Conservation (phyloP, 53 echinoderm and acorn worm species). For the Patiria pectinifera region DNA sequence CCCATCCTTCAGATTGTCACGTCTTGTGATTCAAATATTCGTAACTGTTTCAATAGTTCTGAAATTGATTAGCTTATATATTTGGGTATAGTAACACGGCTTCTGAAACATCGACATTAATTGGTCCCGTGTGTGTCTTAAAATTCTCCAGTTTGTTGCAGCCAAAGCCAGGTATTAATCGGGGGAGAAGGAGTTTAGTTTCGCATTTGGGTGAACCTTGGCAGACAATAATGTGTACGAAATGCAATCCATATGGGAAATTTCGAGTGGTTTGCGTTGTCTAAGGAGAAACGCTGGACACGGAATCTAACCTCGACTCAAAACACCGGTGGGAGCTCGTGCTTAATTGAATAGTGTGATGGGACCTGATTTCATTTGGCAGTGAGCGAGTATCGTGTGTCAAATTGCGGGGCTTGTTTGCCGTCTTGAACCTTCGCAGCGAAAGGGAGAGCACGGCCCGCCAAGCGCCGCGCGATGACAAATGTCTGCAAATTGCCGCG, state of each 20-base stretch:
- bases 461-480: not conserved
- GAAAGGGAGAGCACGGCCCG: not conserved
- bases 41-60: too few species aligned
- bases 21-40: too few species aligned
- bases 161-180: not conserved
- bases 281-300: not conserved
- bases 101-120: too few species aligned
- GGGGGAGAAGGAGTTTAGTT: not conserved
- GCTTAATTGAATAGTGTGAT: slow-evolving; percentile 38
- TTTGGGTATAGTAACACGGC: too few species aligned
- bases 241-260: not conserved
- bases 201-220: not conserved
- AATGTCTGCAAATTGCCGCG: not conserved
- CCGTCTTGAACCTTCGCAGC: not conserved
- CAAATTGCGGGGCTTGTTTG: not conserved
- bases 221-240: not conserved
- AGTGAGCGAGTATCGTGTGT: slow-evolving; percentile 1
- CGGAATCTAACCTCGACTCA: not conserved
- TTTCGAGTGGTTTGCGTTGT: not conserved
- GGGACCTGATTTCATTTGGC: slow-evolving; percentile 4
- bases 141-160: too few species aligned
- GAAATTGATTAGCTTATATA: too few species aligned
- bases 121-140: too few species aligned
- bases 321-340: not conserved
- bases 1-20: too few species aligned